phyloP scores from a whole-genome alignment of 1,140 invertebrate species.

The Bradynema listronoti region DNA sequence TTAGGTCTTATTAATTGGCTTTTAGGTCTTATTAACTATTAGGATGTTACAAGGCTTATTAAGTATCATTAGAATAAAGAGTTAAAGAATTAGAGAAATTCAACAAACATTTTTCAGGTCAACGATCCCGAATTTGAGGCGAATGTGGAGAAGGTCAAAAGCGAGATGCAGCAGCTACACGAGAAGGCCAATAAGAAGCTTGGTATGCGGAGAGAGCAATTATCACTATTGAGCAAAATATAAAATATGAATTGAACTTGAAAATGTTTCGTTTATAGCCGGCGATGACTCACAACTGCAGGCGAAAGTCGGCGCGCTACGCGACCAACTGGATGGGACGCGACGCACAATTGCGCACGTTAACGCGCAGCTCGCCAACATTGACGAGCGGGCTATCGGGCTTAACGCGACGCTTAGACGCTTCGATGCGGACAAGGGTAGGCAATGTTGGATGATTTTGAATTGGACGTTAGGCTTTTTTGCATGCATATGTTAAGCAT shows the following conservation, averaged over 20 bases:
- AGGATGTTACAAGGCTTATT: too few relatives aligned
- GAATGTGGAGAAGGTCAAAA: conserved; percentile 40
- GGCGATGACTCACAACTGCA: conserved; percentile 40
- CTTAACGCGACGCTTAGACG: conserved; percentile 34
- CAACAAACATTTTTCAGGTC: too few relatives aligned
- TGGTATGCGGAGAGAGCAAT: conserved; percentile 23
- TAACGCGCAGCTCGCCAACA: conserved; percentile 34
- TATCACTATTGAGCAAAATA: conserved; percentile 10
- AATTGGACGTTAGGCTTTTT: too few relatives aligned
- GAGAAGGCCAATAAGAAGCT: conserved; percentile 44
- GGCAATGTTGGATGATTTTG: neutral
- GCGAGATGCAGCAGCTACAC: conserved; percentile 36
- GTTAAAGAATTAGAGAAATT: too few relatives aligned
- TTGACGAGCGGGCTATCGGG: conserved; percentile 34
- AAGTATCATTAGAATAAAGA: too few relatives aligned
- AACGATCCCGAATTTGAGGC: conserved; percentile 50
- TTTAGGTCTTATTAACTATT: too few relatives aligned
- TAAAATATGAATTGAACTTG: neutral
- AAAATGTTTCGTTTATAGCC: conserved; percentile 23
- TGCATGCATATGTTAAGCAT: too few relatives aligned
- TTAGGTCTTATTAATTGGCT: too few relatives aligned
- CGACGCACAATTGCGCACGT: conserved; percentile 32
- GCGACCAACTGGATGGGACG: conserved; percentile 35
- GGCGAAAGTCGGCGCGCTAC: conserved; percentile 41
- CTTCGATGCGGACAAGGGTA: conserved; percentile 38